These are phyloP conservation scores for Netelia melanura DNA, from an alignment of 2,888 invertebrate genomes.

Conservation along the genomic window DNA sequence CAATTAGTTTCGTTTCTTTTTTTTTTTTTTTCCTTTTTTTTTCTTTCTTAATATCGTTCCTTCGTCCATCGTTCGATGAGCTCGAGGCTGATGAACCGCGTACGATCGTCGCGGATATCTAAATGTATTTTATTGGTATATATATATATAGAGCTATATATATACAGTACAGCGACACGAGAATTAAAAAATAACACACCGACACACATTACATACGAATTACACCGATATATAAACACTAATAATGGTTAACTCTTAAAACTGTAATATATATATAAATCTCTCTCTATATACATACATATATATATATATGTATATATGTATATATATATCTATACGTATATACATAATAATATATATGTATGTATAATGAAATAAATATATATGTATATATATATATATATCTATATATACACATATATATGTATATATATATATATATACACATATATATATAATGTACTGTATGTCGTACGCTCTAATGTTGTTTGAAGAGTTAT, in stretches of 20 bases:
- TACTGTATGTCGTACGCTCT: slow-evolving; percentile 85
- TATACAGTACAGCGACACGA: slow-evolving; percentile 67
- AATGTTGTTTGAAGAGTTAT: slow-evolving; percentile 86
- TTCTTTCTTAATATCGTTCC: not conserved
- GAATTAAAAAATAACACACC: slow-evolving; percentile 43
- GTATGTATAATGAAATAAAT: slow-evolving; percentile 15
- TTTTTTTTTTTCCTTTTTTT: not conserved
- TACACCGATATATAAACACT: slow-evolving; percentile 64
- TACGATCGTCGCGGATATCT: slow-evolving; percentile 66
- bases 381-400: slow-evolving; percentile 59
- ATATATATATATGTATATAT: slow-evolving; percentile 43
- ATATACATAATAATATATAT: slow-evolving; percentile 26
- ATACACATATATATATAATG: slow-evolving; percentile 68
- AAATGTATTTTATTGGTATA: slow-evolving; percentile 77
- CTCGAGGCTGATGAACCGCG: not conserved
- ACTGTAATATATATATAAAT: slow-evolving; percentile 59
- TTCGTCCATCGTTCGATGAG: slow-evolving; percentile 6
- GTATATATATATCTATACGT: slow-evolving; percentile 53
- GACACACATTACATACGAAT: slow-evolving; percentile 48
- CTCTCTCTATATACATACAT: slow-evolving; percentile 54
- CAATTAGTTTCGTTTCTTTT: not conserved
- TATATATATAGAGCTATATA: slow-evolving; percentile 72
- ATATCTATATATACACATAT: slow-evolving; percentile 34
- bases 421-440: slow-evolving; percentile 64
- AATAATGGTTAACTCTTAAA: slow-evolving; percentile 66